A percentile compares a stretch with the other conserved stretches of the same genome.
Evolutionary conservation across 2,113 vertebrate species (phyloP).

Genomic region (Budorcas taxicolor): DNA sequence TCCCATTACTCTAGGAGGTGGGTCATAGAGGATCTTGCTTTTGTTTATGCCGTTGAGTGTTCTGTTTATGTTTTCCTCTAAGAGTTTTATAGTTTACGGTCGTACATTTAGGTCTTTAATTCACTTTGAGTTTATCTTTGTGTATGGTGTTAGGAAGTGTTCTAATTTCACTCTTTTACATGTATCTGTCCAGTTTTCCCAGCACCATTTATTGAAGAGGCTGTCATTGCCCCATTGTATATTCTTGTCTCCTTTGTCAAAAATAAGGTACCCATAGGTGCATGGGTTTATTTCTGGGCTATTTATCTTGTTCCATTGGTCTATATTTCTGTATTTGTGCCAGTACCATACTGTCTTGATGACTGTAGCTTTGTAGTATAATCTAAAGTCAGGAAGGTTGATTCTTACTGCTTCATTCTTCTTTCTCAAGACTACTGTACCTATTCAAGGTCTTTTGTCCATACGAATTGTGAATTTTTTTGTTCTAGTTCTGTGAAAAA

Average conservation of each 20-base stretch:
- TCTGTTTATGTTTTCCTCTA: background rate
- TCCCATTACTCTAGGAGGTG: background rate
- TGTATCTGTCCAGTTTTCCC: background rate
- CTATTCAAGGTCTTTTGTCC: background rate
- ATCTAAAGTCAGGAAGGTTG: background rate
- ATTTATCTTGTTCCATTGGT: background rate
- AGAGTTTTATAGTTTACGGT: background rate
- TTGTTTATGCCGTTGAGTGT: background rate
- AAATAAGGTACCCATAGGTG: background rate
- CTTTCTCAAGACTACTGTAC: background rate
- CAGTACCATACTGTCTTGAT: background rate
- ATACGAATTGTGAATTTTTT: background rate
- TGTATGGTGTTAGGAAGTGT: background rate
- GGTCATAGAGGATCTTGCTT: background rate
- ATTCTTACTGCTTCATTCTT: background rate
- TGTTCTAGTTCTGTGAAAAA: background rate
- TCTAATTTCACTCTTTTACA: background rate
- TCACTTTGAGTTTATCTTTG: background rate
- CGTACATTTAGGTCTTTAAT: background rate
- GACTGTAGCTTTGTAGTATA: background rate
- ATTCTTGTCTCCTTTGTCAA: background rate
- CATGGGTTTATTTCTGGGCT: background rate
- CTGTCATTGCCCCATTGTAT: background rate
- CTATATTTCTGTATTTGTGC: background rate
- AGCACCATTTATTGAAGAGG: background rate